Percentiles rank a stretch among this genome's conserved stretches.
Conservation (phyloP, 2,113 vertebrate genomes). For the Catharus minimus region DNA sequence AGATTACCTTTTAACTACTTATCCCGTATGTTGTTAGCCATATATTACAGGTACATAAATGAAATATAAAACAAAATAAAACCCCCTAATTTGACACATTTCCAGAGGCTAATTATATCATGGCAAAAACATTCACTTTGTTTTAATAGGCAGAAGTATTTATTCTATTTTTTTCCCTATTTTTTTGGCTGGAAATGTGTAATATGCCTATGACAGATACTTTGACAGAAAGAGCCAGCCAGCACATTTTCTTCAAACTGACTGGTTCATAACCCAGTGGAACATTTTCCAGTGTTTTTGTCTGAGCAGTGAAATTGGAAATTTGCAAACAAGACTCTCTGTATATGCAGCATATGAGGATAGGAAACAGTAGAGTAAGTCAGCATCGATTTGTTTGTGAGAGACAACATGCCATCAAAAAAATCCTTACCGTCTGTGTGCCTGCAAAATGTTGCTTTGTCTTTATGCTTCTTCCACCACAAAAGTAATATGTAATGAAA, state of each 20-base stretch:
- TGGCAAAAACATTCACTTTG: background rate
- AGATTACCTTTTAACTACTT: background rate
- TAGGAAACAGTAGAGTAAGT: slow-evolving; percentile 12
- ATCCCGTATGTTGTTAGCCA: background rate
- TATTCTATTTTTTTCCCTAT: accelerated
- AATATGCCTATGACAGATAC: background rate
- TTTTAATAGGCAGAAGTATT: background rate
- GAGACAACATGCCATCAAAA: slow-evolving; percentile 16
- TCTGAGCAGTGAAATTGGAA: slow-evolving; percentile 22
- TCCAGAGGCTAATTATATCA: background rate
- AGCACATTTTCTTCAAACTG: slow-evolving; percentile 47
- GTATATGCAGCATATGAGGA: background rate
- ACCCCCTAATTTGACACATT: background rate
- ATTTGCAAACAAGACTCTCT: slow-evolving; percentile 45
- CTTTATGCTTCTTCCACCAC: background rate
- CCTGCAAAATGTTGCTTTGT: slow-evolving; percentile 1
- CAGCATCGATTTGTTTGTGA: slow-evolving; percentile 34
- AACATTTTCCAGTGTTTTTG: slow-evolving; percentile 21
- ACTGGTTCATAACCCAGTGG: slow-evolving; percentile 55
- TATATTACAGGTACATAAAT: background rate
- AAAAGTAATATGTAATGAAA: background rate
- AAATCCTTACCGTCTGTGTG: background rate
- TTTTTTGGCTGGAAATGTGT: background rate
- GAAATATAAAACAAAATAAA: background rate
- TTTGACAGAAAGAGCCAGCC: slow-evolving; percentile 41